These are phyloP conservation scores for Julus scanicus DNA, from an alignment of 2,888 invertebrate species.

Conservation along the genomic window DNA sequence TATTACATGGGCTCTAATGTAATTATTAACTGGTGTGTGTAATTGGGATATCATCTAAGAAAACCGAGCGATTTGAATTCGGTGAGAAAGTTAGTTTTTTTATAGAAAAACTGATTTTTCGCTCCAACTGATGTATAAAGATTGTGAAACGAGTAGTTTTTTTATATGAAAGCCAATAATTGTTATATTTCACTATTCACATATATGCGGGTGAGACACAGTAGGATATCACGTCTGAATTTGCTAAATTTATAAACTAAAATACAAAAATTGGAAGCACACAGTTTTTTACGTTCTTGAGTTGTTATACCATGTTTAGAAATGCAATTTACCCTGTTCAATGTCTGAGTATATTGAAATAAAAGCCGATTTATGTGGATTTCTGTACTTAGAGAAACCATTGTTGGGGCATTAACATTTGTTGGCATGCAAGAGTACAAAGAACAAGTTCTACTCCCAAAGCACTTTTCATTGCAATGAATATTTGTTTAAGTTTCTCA, in stretches of 20 bases:
- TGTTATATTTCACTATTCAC: neutral
- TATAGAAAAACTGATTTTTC: constrained; percentile 10
- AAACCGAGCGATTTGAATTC: neutral
- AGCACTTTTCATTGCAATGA: neutral
- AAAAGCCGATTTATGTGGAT: neutral
- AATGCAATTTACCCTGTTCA: neutral
- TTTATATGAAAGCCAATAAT: neutral
- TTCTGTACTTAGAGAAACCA: too few species aligned
- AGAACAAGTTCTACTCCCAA: neutral
- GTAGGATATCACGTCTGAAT: neutral
- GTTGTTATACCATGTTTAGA: neutral
- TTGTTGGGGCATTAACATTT: neutral
- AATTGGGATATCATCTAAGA: neutral
- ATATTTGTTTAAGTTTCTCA: neutral
- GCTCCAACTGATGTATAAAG: neutral
- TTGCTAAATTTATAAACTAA: neutral
- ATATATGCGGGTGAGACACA: neutral
- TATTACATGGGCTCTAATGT: neutral
- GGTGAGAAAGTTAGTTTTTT: constrained; percentile 4
- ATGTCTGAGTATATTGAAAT: neutral
- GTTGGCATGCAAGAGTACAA: neutral
- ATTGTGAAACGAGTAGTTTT: constrained; percentile 10
- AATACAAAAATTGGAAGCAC: neutral
- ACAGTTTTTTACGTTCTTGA: neutral
- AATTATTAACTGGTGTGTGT: constrained; percentile 31